A percentile compares a stretch with the other conserved stretches of the same genome.
Evolutionary conservation across 35 echinoderm and acorn worm genomes (phyloP).

Genomic region (Strongylocentrotus purpuratus): DNA sequence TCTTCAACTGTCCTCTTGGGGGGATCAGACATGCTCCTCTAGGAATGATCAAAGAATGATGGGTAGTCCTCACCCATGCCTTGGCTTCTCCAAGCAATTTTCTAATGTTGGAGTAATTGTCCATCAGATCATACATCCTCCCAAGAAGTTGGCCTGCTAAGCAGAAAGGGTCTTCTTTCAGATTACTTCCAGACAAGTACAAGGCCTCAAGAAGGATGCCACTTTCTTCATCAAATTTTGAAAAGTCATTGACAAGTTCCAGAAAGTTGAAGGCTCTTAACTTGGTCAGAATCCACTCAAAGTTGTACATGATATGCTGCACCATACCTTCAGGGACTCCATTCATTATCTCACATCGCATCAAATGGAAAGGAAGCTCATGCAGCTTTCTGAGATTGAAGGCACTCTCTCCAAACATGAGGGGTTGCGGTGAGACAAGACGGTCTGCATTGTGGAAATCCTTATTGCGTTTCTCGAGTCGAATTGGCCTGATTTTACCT

Average conservation of each 20-base stretch:
- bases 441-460: slow-evolving; percentile 68
- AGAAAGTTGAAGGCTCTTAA: slow-evolving; percentile 69
- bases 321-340: slow-evolving; percentile 49
- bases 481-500: slow-evolving; percentile 67
- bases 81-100: slow-evolving; percentile 59
- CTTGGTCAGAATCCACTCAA: slow-evolving; percentile 83
- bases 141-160: slow-evolving; percentile 81
- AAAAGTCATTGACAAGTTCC: slow-evolving; percentile 74
- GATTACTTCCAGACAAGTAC: slow-evolving; percentile 75
- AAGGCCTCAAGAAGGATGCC: slow-evolving; percentile 62
- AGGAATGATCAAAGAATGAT: slow-evolving; percentile 68
- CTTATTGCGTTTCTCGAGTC: slow-evolving; percentile 60
- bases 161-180: slow-evolving; percentile 73
- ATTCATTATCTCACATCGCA: background rate
- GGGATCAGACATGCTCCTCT: slow-evolving; percentile 72
- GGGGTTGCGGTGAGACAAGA: slow-evolving; percentile 75
- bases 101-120: slow-evolving; percentile 46
- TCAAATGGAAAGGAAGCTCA: slow-evolving; percentile 80
- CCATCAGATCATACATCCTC: slow-evolving; percentile 59
- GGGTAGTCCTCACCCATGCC: slow-evolving; percentile 52
- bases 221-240: slow-evolving; percentile 51
- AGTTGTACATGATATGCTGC: slow-evolving; percentile 71
- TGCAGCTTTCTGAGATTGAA: slow-evolving; percentile 83
- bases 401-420: slow-evolving; percentile 64
- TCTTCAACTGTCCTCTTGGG: slow-evolving; percentile 80